Conservation (phyloP, 2,113 vertebrate genomes). For the Corythornis cristatus region DNA sequence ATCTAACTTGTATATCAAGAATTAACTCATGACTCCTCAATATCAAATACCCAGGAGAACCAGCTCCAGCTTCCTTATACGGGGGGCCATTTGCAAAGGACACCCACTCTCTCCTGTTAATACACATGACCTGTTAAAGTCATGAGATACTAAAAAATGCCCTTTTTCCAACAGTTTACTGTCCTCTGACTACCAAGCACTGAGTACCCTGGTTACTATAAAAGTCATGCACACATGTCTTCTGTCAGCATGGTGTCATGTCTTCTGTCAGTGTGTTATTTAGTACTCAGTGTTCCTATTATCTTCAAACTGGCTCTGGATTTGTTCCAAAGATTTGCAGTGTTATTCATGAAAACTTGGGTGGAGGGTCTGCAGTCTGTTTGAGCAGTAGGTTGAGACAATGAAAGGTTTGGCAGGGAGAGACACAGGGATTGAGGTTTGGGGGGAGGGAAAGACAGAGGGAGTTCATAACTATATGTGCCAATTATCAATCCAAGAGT, state of each 20-base stretch:
- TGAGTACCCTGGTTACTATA: slow-evolving; percentile 47
- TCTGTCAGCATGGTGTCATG: slow-evolving; percentile 64
- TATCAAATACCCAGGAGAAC: neutral
- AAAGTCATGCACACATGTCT: slow-evolving; percentile 62
- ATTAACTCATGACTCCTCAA: rapidly evolving
- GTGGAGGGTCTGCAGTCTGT: neutral
- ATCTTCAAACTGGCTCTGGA: slow-evolving; percentile 64
- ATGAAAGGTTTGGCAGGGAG: neutral
- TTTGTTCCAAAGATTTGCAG: slow-evolving; percentile 36
- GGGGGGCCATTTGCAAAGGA: neutral
- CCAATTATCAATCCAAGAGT: neutral
- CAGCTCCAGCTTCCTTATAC: neutral
- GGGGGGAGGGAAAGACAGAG: neutral
- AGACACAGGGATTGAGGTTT: neutral
- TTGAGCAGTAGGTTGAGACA: neutral
- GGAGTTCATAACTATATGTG: neutral
- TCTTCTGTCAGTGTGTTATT: slow-evolving; percentile 68
- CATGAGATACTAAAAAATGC: neutral
- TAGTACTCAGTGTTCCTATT: slow-evolving; percentile 67
- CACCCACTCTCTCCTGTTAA: neutral
- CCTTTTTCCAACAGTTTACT: neutral
- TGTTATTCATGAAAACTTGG: slow-evolving; percentile 29
- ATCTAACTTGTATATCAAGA: neutral
- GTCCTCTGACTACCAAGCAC: neutral
- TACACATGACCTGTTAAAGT: neutral